Percentiles rank a stretch among this genome's conserved stretches.
These are phyloP conservation scores for Alloplasta piceator DNA, from an alignment of 2,888 invertebrate genomes.

Conservation along the genomic window DNA sequence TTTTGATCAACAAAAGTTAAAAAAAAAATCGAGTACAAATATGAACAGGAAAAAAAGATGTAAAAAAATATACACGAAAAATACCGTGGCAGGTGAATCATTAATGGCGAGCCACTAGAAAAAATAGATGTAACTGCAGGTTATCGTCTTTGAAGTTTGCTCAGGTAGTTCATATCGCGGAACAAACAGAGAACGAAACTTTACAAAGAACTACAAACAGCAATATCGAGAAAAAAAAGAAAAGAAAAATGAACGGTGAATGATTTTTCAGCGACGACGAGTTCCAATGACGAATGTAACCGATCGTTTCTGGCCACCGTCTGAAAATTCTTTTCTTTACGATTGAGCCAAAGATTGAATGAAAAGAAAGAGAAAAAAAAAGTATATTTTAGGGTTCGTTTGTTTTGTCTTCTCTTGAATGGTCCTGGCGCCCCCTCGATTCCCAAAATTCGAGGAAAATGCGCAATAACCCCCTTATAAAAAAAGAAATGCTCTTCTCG, in stretches of 20 bases:
- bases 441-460: slow-evolving; percentile 9
- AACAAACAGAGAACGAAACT: slow-evolving; percentile 53
- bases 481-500: background rate
- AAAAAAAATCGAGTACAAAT: background rate
- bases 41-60: slow-evolving; percentile 43
- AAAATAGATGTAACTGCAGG: slow-evolving; percentile 10
- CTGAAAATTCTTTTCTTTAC: background rate
- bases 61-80: slow-evolving; percentile 21
- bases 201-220: slow-evolving; percentile 16
- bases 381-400: background rate
- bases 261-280: background rate
- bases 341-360: no score
- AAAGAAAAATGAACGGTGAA: slow-evolving; percentile 8
- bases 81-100: slow-evolving; percentile 53
- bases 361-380: no score
- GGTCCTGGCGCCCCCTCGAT: background rate
- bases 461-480: background rate
- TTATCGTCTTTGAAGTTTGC: slow-evolving; percentile 9
- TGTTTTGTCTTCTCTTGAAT: background rate
- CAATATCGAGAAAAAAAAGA: background rate
- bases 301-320: slow-evolving; percentile 40
- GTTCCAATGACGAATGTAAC: slow-evolving; percentile 40
- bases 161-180: slow-evolving; percentile 48
- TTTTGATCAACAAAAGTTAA: no score
- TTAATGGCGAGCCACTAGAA: slow-evolving; percentile 31